These are phyloP conservation scores for Chirona hameri DNA, from an alignment of 2,888 invertebrate genomes.

Conservation along the genomic window DNA sequence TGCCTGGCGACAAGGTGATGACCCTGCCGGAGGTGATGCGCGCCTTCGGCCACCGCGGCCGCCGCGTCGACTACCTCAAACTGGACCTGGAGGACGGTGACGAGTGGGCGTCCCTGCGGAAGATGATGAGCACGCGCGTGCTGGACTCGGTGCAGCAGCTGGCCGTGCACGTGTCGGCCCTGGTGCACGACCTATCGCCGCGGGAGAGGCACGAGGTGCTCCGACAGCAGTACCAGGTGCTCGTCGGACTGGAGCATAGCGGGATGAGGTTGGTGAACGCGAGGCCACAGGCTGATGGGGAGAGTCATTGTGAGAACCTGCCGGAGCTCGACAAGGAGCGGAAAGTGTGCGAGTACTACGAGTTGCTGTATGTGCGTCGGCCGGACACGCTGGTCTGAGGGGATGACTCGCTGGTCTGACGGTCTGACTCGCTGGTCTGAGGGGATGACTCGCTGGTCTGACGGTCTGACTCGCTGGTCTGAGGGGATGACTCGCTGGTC, in stretches of 20 bases:
- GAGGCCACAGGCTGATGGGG: not conserved
- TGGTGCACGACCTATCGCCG: not conserved
- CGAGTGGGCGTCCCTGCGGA: conserved; percentile 12
- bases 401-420: no score
- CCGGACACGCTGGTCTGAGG: not conserved
- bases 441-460: no score
- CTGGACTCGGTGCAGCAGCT: conserved; percentile 5
- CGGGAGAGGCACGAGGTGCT: conserved; percentile 2
- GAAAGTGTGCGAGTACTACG: not conserved
- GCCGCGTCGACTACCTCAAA: conserved; percentile 2
- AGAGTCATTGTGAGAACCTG: not conserved
- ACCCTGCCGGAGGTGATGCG: not conserved
- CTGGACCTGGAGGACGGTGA: conserved; percentile 28
- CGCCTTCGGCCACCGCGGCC: not conserved
- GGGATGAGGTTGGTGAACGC: conserved; percentile 24
- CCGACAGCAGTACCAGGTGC: conserved; percentile 3
- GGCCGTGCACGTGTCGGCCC: not conserved
- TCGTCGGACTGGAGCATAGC: conserved; percentile 25
- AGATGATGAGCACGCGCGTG: conserved; percentile 9
- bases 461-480: no score
- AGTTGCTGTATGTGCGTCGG: not conserved
- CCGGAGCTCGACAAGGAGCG: not conserved
- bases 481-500: no score
- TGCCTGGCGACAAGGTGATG: conserved; percentile 22
- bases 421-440: no score